phyloP scores from a whole-genome alignment of 2,888 invertebrate genomes.

The Allophyes oxyacanthae region DNA sequence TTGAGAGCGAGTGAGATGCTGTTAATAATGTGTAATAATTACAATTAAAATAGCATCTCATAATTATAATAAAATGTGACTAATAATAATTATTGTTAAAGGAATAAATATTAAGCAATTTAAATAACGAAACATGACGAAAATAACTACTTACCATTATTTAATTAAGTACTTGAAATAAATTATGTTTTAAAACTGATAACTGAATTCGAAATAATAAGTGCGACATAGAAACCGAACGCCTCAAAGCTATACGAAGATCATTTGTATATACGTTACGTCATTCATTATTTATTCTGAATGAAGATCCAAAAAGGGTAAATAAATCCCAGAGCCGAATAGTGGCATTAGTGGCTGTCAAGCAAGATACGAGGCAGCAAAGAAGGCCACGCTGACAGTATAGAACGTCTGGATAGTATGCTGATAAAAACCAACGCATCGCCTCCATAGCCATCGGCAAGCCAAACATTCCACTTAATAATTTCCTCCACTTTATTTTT shows the following conservation, averaged over 20 bases:
- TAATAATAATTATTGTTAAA: too few species aligned
- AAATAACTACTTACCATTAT: not conserved
- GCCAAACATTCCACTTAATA: constrained; percentile 70
- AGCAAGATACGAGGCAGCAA: constrained; percentile 33
- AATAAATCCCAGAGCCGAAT: constrained; percentile 44
- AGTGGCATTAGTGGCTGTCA: constrained; percentile 3
- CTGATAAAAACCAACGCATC: constrained; percentile 67
- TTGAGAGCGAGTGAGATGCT: too few species aligned
- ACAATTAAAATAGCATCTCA: too few species aligned
- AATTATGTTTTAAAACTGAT: too few species aligned
- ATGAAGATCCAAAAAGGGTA: constrained; percentile 50
- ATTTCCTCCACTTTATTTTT: constrained; percentile 75
- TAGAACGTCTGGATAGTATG: constrained; percentile 46
- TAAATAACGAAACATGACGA: not conserved
- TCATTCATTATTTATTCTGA: constrained; percentile 55
- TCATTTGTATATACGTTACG: constrained; percentile 23
- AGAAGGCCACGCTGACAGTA: constrained; percentile 28
- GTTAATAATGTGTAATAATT: too few species aligned
- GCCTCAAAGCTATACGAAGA: not conserved
- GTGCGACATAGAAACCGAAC: not conserved
- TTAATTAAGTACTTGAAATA: too few species aligned
- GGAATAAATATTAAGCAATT: not conserved
- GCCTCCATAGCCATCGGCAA: constrained; percentile 61
- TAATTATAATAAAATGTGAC: too few species aligned
- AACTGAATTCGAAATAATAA: constrained; percentile 2